phyloP scores from a whole-genome alignment of 2,797 vertebrate species.

The Eidolon dupreanum region DNA sequence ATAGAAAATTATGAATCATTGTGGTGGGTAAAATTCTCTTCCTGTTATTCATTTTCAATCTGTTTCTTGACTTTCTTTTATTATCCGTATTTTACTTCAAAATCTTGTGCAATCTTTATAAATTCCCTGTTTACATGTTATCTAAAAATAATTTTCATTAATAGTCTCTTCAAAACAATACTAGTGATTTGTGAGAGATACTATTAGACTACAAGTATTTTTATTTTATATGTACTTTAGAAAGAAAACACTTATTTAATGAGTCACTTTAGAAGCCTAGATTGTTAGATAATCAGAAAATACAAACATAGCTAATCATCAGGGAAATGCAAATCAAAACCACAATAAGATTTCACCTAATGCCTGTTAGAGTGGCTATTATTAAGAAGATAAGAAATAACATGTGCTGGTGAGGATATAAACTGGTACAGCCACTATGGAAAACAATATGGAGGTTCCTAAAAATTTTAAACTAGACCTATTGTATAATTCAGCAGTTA shows the following conservation, averaged over 20 bases:
- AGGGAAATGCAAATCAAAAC: background rate
- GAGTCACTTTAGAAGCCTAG: background rate
- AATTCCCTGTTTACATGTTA: background rate
- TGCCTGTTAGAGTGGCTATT: background rate
- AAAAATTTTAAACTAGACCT: background rate
- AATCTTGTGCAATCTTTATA: background rate
- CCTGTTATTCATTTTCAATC: background rate
- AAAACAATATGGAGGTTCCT: background rate
- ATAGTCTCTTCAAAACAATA: background rate
- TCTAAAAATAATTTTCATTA: background rate
- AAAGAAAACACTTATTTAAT: background rate
- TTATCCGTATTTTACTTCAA: background rate
- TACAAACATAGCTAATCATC: background rate
- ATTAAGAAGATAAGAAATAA: background rate
- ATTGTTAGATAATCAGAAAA: background rate
- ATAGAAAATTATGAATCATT: background rate
- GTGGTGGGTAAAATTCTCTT: background rate
- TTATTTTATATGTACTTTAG: background rate
- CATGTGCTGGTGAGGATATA: background rate
- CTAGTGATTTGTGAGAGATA: background rate
- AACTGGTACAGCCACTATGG: background rate
- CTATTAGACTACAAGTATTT: background rate
- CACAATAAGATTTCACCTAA: background rate
- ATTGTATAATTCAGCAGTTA: background rate
- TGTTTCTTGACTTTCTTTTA: conserved; percentile 13